Evolutionary conservation across 2,888 invertebrate species (phyloP), one percentile per base, ranked within the genome.

Genomic region (Gari tellinella): DNA sequence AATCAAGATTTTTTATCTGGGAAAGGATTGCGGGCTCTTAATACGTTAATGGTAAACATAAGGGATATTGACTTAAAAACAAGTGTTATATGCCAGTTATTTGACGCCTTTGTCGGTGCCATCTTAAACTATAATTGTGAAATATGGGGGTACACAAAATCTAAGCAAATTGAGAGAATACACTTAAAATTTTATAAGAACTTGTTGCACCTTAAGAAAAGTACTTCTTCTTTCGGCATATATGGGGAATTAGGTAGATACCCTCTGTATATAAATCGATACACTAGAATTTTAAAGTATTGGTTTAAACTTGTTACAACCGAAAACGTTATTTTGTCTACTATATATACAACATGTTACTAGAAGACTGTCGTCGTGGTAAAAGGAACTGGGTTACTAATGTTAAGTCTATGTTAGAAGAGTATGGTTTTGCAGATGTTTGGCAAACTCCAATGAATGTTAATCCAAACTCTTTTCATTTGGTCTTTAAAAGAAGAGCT

Each of bases 31-130:
- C 45, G 48, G 17, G 46, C 58, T 7, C 31, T 58, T 37, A 58
- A 58, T 37, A 48, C 17, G 5, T 37, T 58, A 46, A 17, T 46
- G 21, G 21, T 19, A 2, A 58, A 58, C 19, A 46, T 46, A 31
- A 2, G 25, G n/a, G 37, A 58, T 12, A 46, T 46, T 46, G 25
- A 58, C 19, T 46, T 45, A 21, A 43, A 43, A 45, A 15, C 45
- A 4, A 46, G 21, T 19, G 17, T 17, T 12, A 2, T 58, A 5
- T 58, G 58, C 51, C 61, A 61, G 38, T 26, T 61, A 15, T 61
- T 61, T 53, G 63, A 63, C 23, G 41, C 63, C 3, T 61, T 61
- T 61, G 61, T 51, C 25, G 23, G 41, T 25, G 19, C 61, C 7
- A 57, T 45, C 15, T 19, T 57, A 7, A 45, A 25, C 45, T 57